These are phyloP conservation scores for Eledone cirrhosa DNA, from an alignment of 2,888 invertebrate genomes.

Conservation along the genomic window DNA sequence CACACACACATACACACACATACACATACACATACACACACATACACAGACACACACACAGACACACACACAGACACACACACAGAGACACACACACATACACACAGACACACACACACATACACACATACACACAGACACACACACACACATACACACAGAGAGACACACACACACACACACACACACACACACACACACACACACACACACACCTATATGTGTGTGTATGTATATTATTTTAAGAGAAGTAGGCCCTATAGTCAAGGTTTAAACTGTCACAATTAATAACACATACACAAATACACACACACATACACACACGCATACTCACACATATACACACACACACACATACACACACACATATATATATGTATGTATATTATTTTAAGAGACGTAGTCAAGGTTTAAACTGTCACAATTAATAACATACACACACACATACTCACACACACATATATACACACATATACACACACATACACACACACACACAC, in stretches of 20 bases:
- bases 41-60: constrained; percentile 21
- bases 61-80: neutral
- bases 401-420: neutral
- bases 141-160: neutral
- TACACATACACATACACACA: constrained; percentile 22
- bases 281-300: neutral
- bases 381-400: neutral
- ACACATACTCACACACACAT: neutral
- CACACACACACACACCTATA: neutral
- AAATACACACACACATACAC: neutral
- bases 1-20: constrained; percentile 27
- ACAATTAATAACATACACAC: neutral
- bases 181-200: neutral
- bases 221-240: neutral
- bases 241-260: too few relatives aligned
- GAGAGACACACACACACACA: neutral
- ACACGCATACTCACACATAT: neutral
- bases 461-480: neutral
- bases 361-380: neutral
- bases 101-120: neutral
- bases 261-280: neutral
- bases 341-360: constrained; percentile 8
- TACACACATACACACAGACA: neutral
- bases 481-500: neutral
- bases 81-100: neutral